A percentile compares a stretch with the other conserved stretches of the same genome.
phyloP scores from a whole-genome alignment of 1,140 invertebrate species.

The Pentalonia nigronervosa region DNA sequence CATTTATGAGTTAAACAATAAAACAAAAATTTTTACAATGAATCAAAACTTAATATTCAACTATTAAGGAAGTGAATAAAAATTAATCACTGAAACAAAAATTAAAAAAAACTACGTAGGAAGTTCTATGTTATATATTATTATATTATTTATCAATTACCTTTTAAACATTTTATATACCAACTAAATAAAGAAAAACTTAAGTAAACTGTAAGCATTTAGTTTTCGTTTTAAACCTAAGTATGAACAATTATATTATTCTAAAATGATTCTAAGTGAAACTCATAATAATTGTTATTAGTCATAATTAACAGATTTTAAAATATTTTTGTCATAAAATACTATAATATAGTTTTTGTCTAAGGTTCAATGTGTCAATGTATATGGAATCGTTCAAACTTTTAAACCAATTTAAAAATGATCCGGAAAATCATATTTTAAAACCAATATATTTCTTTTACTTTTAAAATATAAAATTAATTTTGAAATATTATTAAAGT shows the following conservation, averaged over 20 bases:
- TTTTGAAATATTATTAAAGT: slow-evolving; percentile 10
- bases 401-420: not conserved
- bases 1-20: too few species aligned
- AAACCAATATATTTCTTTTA: slow-evolving; percentile 13
- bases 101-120: too few species aligned
- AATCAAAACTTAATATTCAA: too few species aligned
- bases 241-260: not conserved
- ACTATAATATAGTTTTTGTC: not conserved
- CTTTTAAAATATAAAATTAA: not conserved
- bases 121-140: too few species aligned
- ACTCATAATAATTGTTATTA: not conserved
- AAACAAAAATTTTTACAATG: too few species aligned
- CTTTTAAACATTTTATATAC: not conserved
- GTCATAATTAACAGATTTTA: not conserved
- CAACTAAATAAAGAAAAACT: not conserved
- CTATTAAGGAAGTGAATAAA: too few species aligned
- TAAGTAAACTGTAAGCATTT: not conserved
- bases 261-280: not conserved
- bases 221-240: not conserved
- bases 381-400: not conserved
- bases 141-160: too few species aligned
- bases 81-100: too few species aligned
- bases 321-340: not conserved
- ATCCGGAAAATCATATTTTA: not conserved
- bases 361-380: not conserved